phyloP scores from a whole-genome alignment of 2,888 invertebrate species.

The Macrophya alboannulata region DNA sequence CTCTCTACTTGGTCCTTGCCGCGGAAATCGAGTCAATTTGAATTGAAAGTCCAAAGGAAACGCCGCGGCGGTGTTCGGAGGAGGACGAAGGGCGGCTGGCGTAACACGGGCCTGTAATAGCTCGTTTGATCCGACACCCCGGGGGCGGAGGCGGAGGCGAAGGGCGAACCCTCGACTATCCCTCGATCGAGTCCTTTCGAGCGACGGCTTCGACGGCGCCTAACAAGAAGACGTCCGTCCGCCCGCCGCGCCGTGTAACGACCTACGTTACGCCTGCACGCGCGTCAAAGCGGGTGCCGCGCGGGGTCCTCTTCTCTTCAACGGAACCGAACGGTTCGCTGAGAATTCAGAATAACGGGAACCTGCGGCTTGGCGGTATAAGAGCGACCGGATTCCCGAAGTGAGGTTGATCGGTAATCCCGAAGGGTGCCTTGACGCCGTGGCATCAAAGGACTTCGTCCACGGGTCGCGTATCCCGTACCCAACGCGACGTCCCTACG shows the following conservation, averaged over 20 bases:
- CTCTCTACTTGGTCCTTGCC: constrained; percentile 58
- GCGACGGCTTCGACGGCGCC: constrained; percentile 26
- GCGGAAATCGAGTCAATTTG: constrained; percentile 56
- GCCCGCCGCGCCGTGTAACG: constrained; percentile 31
- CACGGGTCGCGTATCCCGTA: background rate
- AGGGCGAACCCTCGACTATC: constrained; percentile 40
- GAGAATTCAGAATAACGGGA: constrained; percentile 33
- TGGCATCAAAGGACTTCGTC: constrained; percentile 33
- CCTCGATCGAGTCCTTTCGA: constrained; percentile 45
- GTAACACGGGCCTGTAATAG: constrained; percentile 73
- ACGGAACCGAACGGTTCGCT: background rate
- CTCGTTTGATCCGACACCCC: constrained; percentile 71
- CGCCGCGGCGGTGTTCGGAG: constrained; percentile 49
- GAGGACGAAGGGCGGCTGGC: constrained; percentile 63
- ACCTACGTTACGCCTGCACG: constrained; percentile 48
- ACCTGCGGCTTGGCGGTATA: constrained; percentile 4
- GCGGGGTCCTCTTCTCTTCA: background rate
- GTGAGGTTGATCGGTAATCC: constrained; percentile 43
- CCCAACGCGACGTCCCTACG: background rate
- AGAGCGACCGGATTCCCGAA: background rate
- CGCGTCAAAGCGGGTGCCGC: constrained; percentile 44
- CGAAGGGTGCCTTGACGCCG: constrained; percentile 16
- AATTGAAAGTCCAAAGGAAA: constrained; percentile 46
- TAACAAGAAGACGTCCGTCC: constrained; percentile 47
- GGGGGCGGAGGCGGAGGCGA: constrained; percentile 2